Conservation (phyloP, 2,888 invertebrate species). For the Rhorus exstirpatorius region DNA sequence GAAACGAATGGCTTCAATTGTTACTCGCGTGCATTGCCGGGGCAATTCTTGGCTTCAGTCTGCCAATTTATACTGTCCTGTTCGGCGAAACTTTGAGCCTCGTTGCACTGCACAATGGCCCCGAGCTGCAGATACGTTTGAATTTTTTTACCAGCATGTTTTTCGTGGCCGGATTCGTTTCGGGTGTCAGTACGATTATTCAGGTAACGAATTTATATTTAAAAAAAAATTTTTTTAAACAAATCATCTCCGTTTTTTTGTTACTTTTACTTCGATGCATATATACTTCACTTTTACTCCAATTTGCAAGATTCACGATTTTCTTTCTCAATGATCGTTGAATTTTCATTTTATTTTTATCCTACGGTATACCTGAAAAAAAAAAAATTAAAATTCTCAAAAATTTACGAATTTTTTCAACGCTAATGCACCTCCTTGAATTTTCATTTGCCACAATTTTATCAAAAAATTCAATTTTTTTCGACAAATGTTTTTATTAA, state of each 20-base stretch:
- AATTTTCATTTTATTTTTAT: too few relatives aligned
- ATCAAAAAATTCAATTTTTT: too few relatives aligned
- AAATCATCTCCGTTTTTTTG: too few relatives aligned
- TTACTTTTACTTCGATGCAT: background rate
- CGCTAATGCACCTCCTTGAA: too few relatives aligned
- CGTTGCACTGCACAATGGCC: constrained; percentile 46
- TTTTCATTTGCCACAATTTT: too few relatives aligned
- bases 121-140: constrained; percentile 44
- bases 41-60: constrained; percentile 81
- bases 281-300: background rate
- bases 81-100: constrained; percentile 84
- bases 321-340: background rate
- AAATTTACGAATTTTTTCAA: background rate
- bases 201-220: too few relatives aligned
- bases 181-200: constrained; percentile 78
- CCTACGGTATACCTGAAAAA: too few relatives aligned
- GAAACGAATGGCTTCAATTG: constrained; percentile 81
- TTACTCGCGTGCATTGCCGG: constrained; percentile 79
- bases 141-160: constrained; percentile 79
- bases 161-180: constrained; percentile 80
- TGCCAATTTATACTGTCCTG: constrained; percentile 83
- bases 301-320: too few relatives aligned
- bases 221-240: too few relatives aligned
- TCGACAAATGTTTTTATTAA: too few relatives aligned
- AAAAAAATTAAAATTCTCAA: background rate